A percentile compares a stretch with the other conserved stretches of the same genome.
Conservation (phyloP, 1,140 invertebrate species). For the Bradynema listronoti region DNA sequence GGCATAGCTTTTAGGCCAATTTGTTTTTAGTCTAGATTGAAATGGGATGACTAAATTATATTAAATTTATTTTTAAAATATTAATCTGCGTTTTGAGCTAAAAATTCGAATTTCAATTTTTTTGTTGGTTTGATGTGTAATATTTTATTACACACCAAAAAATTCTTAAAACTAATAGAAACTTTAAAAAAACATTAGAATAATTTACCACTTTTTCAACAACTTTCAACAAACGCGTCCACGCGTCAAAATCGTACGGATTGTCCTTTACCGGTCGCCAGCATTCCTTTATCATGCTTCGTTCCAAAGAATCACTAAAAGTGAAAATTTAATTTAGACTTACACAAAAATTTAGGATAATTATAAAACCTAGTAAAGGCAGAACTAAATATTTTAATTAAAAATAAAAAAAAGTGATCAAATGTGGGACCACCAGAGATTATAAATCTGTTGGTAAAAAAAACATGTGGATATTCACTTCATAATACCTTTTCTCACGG, state of each 20-base stretch:
- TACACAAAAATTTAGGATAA: neutral
- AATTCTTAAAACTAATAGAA: no score
- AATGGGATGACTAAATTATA: no score
- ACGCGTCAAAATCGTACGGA: slow-evolving; percentile 87
- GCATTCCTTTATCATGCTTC: slow-evolving; percentile 67
- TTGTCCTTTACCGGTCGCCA: slow-evolving; percentile 83
- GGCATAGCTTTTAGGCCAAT: no score
- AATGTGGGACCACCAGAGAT: neutral
- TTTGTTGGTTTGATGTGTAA: no score
- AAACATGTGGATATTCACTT: neutral
- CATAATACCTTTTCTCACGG: neutral
- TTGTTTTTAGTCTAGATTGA: no score
- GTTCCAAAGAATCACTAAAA: slow-evolving; percentile 26
- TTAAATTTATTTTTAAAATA: no score
- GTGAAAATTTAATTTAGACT: neutral
- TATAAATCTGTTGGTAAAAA: neutral
- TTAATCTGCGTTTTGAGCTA: no score
- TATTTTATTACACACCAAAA: no score
- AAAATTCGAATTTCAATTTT: no score
- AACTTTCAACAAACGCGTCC: slow-evolving; percentile 90
- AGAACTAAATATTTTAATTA: neutral
- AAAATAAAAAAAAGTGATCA: neutral
- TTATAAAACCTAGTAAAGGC: neutral
- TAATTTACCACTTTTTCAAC: slow-evolving; percentile 85
- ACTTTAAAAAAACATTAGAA: no score